Percentiles rank a stretch among this genome's conserved stretches.
These are phyloP conservation scores for Toxotes chatareus DNA, from an alignment of 2,113 vertebrate species.

Conservation along the genomic window DNA sequence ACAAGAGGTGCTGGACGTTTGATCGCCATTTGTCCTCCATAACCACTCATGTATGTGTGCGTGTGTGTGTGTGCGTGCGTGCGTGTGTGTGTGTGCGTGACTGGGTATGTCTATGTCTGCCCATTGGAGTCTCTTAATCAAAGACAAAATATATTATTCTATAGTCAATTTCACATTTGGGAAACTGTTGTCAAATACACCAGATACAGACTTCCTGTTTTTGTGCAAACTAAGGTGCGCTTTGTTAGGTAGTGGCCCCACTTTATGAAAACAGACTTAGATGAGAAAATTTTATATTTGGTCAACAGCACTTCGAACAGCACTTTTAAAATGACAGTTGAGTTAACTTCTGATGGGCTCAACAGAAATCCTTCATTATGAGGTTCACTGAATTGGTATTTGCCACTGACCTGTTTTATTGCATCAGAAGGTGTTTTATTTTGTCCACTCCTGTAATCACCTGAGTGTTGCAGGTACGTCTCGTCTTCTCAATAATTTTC, in stretches of 20 bases:
- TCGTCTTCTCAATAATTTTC: slow-evolving; percentile 15
- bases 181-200: neutral
- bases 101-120: neutral
- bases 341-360: neutral
- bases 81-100: slow-evolving; percentile 16
- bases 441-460: slow-evolving; percentile 15
- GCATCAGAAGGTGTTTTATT: neutral
- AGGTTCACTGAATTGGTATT: neutral
- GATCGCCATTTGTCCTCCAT: slow-evolving; percentile 61
- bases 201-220: neutral
- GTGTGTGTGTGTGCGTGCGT: neutral
- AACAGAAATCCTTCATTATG: neutral
- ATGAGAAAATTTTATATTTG: neutral
- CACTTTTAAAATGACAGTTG: neutral
- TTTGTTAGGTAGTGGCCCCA: neutral
- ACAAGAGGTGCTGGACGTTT: slow-evolving; percentile 50
- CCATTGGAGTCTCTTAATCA: neutral
- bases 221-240: neutral
- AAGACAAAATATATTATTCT: neutral
- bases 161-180: neutral
- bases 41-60: slow-evolving; percentile 23
- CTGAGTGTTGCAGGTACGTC: slow-evolving; percentile 18
- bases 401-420: neutral
- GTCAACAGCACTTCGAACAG: neutral
- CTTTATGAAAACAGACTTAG: neutral